A percentile compares a stretch with the other conserved stretches of the same genome.
Evolutionary conservation across 2,888 invertebrate genomes (phyloP).

Genomic region (Sinopyrophorus schimmeli): DNA sequence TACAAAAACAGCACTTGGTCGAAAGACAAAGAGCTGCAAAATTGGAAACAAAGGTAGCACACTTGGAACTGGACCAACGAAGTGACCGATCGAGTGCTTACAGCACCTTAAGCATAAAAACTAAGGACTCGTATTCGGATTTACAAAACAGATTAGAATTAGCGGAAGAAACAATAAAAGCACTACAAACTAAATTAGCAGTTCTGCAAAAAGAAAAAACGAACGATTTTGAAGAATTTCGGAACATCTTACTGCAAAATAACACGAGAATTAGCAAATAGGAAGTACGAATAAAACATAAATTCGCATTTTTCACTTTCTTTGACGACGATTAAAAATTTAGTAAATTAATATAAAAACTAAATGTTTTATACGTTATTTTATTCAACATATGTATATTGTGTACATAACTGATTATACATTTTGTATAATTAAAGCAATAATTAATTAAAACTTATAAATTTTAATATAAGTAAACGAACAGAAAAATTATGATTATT

Average conservation of each 20-base stretch:
- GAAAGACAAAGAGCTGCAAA: slow-evolving; percentile 63
- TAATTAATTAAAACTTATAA: slow-evolving; percentile 18
- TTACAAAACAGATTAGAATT: slow-evolving; percentile 59
- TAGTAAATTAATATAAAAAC: neutral
- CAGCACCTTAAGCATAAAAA: slow-evolving; percentile 13
- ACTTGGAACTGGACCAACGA: slow-evolving; percentile 59
- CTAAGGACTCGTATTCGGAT: slow-evolving; percentile 9
- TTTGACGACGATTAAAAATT: too few species aligned
- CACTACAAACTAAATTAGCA: slow-evolving; percentile 64
- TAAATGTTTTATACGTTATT: slow-evolving; percentile 29
- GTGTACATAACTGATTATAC: slow-evolving; percentile 36
- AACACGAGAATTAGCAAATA: neutral
- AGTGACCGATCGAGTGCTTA: slow-evolving; percentile 48
- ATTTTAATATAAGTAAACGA: slow-evolving; percentile 17
- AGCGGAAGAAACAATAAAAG: slow-evolving; percentile 68
- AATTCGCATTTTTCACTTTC: too few species aligned
- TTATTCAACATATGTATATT: slow-evolving; percentile 41
- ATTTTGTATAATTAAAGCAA: slow-evolving; percentile 43
- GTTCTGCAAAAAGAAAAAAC: slow-evolving; percentile 67
- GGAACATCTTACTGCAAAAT: slow-evolving; percentile 47
- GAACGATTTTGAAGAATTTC: slow-evolving; percentile 60
- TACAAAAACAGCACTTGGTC: slow-evolving; percentile 49
- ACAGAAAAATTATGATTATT: slow-evolving; percentile 9
- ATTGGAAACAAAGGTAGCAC: slow-evolving; percentile 60
- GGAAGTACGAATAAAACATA: too few species aligned